phyloP scores from a whole-genome alignment of 2,797 vertebrate species.

The Poecilia gillii region DNA sequence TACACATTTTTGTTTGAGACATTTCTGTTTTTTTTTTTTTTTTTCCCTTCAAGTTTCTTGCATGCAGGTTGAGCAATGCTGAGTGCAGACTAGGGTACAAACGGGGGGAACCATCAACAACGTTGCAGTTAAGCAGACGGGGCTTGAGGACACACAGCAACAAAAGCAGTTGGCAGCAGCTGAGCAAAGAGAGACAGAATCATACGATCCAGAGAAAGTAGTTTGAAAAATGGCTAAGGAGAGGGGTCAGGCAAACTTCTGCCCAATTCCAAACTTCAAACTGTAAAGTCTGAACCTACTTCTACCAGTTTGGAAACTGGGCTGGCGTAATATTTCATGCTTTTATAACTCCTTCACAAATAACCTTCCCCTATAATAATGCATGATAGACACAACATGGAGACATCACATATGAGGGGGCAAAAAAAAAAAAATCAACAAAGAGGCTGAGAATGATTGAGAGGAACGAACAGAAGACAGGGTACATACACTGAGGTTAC shows the following conservation, averaged over 20 bases:
- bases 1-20: slow-evolving; percentile 13
- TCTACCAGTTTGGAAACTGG: slow-evolving; percentile 37
- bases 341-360: slow-evolving; percentile 12
- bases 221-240: slow-evolving; percentile 16
- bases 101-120: slow-evolving; percentile 22
- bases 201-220: slow-evolving; percentile 12
- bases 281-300: slow-evolving; percentile 11
- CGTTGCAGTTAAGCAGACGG: slow-evolving; percentile 41
- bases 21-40: not conserved
- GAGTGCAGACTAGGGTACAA: slow-evolving; percentile 44
- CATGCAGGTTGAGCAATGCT: slow-evolving; percentile 61
- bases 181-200: slow-evolving; percentile 45
- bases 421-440: not conserved
- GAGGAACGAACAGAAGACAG: slow-evolving; percentile 64
- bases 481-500: slow-evolving; percentile 95
- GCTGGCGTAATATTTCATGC: slow-evolving; percentile 54
- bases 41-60: slow-evolving; percentile 2
- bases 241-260: slow-evolving; percentile 48
- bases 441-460: slow-evolving; percentile 12
- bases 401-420: slow-evolving; percentile 30
- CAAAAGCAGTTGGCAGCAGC: slow-evolving; percentile 43
- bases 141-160: slow-evolving; percentile 57
- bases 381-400: slow-evolving; percentile 36
- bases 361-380: slow-evolving; percentile 14
- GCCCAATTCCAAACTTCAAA: slow-evolving; percentile 47